These are phyloP conservation scores for Falco cherrug DNA, from an alignment of 2,797 vertebrate genomes.

Conservation along the genomic window DNA sequence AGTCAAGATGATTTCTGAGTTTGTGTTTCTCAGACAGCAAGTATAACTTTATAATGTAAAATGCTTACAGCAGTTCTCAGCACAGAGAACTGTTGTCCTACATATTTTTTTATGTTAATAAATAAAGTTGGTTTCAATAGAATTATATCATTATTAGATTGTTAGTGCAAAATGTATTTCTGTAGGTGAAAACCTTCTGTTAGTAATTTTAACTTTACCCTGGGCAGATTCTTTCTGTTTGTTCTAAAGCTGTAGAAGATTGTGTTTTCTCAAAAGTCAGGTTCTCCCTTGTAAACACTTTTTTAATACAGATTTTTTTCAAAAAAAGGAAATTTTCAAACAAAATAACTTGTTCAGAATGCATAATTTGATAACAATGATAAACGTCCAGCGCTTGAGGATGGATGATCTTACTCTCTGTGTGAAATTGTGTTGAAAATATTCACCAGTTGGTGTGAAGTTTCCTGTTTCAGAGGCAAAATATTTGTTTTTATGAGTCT, in stretches of 20 bases:
- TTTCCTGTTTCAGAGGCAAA: not conserved
- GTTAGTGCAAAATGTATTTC: not conserved
- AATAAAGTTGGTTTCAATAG: not conserved
- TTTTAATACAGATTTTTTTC: not conserved
- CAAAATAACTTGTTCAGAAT: not conserved
- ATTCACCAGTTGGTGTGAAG: not conserved
- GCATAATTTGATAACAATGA: not conserved
- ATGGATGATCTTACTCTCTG: not conserved
- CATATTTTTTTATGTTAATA: not conserved
- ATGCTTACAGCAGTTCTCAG: not conserved
- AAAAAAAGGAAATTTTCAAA: not conserved
- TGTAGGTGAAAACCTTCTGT: not conserved
- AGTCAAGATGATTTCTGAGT: not conserved
- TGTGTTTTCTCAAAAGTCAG: not conserved
- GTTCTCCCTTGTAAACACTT: not conserved
- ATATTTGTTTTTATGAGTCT: not conserved
- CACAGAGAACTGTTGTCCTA: not conserved
- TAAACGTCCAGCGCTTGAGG: not conserved
- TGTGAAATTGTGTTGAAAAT: not conserved
- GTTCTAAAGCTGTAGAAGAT: not conserved
- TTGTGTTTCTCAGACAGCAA: not conserved
- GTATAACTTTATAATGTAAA: not conserved
- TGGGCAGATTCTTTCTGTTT: not conserved
- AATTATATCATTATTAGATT: not conserved
- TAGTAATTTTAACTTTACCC: not conserved